These are phyloP conservation scores for Lepidotrigona ventralis DNA, from an alignment of 1,140 invertebrate species.

Conservation along the genomic window DNA sequence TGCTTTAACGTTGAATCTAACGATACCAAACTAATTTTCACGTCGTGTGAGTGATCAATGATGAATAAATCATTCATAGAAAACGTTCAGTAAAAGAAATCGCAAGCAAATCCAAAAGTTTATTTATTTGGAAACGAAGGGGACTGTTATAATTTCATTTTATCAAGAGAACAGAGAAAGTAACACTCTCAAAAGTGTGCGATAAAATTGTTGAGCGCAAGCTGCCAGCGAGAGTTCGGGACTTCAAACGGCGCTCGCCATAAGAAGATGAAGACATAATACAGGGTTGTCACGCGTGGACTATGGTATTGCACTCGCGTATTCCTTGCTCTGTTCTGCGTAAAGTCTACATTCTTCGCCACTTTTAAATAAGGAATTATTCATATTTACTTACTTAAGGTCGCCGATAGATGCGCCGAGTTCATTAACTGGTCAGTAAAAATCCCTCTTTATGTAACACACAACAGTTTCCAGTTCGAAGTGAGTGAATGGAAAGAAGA, in stretches of 20 bases:
- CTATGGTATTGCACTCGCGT: background rate
- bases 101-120: too few species aligned
- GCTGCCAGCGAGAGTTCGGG: too few species aligned
- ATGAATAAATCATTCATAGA: too few species aligned
- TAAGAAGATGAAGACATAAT: too few species aligned
- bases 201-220: background rate
- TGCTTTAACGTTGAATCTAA: too few species aligned
- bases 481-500: slow-evolving; percentile 31
- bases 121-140: too few species aligned
- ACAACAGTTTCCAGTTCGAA: slow-evolving; percentile 46
- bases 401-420: slow-evolving; percentile 53
- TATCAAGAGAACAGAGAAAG: background rate
- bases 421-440: slow-evolving; percentile 71
- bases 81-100: background rate
- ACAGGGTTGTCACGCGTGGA: background rate
- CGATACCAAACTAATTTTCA: background rate
- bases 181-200: background rate
- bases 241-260: too few species aligned
- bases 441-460: slow-evolving; percentile 74
- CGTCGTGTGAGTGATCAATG: too few species aligned
- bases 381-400: slow-evolving; percentile 62
- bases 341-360: slow-evolving; percentile 44
- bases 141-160: background rate
- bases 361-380: slow-evolving; percentile 60
- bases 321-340: slow-evolving; percentile 24